A percentile compares a stretch with the other conserved stretches of the same genome.
These are phyloP conservation scores for Standfussiana lucernea DNA, from an alignment of 2,888 invertebrate genomes.

Conservation along the genomic window DNA sequence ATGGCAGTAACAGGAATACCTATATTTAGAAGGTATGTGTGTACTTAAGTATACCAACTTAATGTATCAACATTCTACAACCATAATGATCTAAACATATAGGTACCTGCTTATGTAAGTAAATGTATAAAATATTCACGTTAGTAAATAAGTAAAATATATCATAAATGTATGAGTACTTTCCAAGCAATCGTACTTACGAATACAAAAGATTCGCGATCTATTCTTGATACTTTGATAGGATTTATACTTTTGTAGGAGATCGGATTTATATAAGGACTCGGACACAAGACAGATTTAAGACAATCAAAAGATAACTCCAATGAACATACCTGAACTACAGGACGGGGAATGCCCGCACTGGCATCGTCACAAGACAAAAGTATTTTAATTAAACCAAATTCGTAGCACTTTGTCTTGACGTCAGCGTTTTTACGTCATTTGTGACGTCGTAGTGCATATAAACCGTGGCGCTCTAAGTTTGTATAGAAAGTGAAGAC, in stretches of 20 bases:
- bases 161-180: slow-evolving; percentile 9
- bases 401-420: not conserved
- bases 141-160: slow-evolving; percentile 34
- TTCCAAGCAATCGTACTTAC: slow-evolving; percentile 37
- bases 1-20: not conserved
- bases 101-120: not conserved
- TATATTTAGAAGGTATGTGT: not conserved
- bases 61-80: slow-evolving; percentile 5
- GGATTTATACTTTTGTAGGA: slow-evolving; percentile 43
- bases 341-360: not conserved
- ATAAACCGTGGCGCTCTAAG: not conserved
- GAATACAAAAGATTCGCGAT: slow-evolving; percentile 45
- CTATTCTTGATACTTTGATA: slow-evolving; percentile 45
- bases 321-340: not conserved
- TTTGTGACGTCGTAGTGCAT: not conserved
- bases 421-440: not conserved
- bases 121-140: slow-evolving; percentile 16
- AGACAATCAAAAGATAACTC: not conserved
- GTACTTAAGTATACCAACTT: not conserved
- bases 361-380: not conserved
- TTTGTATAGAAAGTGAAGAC: not conserved
- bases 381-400: not conserved
- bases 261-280: slow-evolving; percentile 28
- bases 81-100: not conserved
- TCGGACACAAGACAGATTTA: slow-evolving; percentile 1